Evolutionary conservation across 92 coral and sea anemone species (phyloP), one percentile per base, ranked within the genome.

Genomic region (Bergia sp.): DNA sequence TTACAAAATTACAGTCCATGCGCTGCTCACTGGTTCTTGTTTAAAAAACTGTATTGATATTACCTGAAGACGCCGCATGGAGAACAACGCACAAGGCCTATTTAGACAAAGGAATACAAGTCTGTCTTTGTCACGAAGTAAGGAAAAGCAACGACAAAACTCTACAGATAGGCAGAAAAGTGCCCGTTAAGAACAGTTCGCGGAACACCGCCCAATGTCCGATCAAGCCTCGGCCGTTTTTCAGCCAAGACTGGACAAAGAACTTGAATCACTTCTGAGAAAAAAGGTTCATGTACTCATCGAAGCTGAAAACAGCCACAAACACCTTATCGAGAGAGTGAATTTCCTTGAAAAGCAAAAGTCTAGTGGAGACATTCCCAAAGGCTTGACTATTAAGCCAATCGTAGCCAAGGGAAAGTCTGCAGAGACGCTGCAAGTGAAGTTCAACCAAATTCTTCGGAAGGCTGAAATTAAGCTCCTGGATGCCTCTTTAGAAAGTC

Each of bases 11-110:
- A 29, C 29, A 29, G 29, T 29, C 29, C 29, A 29, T 29, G 29
- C 29, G 29, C 29, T 29, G 29, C 29, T 29, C 29, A 29, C 29
- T 29, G 29, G 29, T 29, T 29, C 29, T 29, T 29, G 29, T 29
- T 82, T 73, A 89, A 89, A 89, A 81, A 82, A 81, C 73, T 88
- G 87, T 81, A 23, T 89, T 74, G 29, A 65, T 65, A 61, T 53
- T 55, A 71, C 88, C 76, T 82, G 88, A 58, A 89, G 91, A 82
- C 74, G 91, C 88, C 91, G 75, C 87, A 89, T 89, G 91, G 88
- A 42, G 41, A 86, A 18, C 85, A 47, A 80, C 83, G 42, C 45
- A 37, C 74, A 88, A 81, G 75, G 84, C 82, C 72, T 76, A 64
- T 57, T 81, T 42, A 77, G 76, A 76, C 82, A 65, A 71, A 82